These are phyloP conservation scores for Cyprinus carpio DNA, from an alignment of 2,113 vertebrate species.

Conservation along the genomic window DNA sequence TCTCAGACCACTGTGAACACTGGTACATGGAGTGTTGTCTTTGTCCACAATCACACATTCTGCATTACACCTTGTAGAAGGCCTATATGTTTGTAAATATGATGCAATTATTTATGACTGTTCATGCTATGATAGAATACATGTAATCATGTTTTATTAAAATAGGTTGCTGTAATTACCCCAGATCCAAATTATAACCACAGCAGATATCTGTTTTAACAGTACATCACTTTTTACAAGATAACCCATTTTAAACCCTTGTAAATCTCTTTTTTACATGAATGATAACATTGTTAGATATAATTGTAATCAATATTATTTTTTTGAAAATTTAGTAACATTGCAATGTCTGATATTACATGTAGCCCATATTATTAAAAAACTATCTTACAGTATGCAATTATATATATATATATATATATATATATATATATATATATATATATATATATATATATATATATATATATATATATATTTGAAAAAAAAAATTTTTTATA, in stretches of 20 bases:
- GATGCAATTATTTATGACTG: constrained; percentile 45
- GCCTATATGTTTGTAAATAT: constrained; percentile 47
- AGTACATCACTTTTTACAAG: constrained; percentile 8
- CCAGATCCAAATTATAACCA: background rate
- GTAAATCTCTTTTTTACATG: background rate
- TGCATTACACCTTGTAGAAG: constrained; percentile 37
- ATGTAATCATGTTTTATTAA: constrained; percentile 30
- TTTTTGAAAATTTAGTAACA: background rate
- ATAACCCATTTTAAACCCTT: background rate
- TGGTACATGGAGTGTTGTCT: constrained; percentile 43
- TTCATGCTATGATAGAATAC: constrained; percentile 10
- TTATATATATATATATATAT: no score
- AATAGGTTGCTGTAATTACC: background rate
- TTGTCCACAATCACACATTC: constrained; percentile 31
- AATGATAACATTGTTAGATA: background rate
- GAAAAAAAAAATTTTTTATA: no score
- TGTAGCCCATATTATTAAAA: constrained; percentile 25
- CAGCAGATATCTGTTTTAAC: background rate
- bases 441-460: no score
- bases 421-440: no score
- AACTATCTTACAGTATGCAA: background rate
- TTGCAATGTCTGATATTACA: background rate
- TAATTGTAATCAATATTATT: background rate
- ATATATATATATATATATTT: no score
- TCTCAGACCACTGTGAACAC: constrained; percentile 72